These are phyloP conservation scores for Kradibia gibbosae DNA, from an alignment of 1,140 invertebrate genomes.

Conservation along the genomic window DNA sequence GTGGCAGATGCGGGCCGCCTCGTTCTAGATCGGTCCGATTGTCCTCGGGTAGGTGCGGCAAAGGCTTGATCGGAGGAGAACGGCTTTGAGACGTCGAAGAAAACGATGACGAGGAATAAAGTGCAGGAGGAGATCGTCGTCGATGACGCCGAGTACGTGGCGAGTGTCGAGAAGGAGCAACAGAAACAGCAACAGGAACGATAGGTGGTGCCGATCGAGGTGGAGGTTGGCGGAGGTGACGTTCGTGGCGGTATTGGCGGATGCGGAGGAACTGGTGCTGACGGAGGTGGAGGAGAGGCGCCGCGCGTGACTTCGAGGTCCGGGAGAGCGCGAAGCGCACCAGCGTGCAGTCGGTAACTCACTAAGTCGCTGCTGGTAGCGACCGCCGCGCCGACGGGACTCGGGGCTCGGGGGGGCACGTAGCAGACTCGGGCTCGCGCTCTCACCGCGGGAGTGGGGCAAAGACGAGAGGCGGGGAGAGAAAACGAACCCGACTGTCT, in stretches of 20 bases:
- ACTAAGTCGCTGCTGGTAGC: conserved; percentile 63
- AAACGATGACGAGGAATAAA: no score
- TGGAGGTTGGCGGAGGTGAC: no score
- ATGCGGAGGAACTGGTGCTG: not conserved
- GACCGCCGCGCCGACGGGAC: conserved; percentile 55
- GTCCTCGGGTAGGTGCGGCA: no score
- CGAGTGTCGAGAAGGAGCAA: no score
- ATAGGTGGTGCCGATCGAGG: no score
- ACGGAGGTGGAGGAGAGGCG: not conserved
- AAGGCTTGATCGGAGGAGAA: no score
- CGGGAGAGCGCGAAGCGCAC: conserved; percentile 49
- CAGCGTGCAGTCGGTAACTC: conserved; percentile 64
- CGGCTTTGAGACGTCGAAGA: no score
- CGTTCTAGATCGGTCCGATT: no score
- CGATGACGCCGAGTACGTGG: no score
- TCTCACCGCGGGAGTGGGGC: not conserved
- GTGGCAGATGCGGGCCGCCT: not conserved
- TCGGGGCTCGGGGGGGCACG: conserved; percentile 59
- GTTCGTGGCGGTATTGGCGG: not conserved
- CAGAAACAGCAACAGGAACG: no score
- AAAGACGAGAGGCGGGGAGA: conserved; percentile 14
- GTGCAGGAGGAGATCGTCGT: no score
- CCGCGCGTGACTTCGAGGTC: conserved; percentile 25
- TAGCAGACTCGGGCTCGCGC: conserved; percentile 39
- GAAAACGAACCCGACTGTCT: conserved; percentile 25